A percentile compares a stretch with the other conserved stretches of the same genome.
Conservation (phyloP, 2,113 vertebrate genomes). For the Clinocottus analis region DNA sequence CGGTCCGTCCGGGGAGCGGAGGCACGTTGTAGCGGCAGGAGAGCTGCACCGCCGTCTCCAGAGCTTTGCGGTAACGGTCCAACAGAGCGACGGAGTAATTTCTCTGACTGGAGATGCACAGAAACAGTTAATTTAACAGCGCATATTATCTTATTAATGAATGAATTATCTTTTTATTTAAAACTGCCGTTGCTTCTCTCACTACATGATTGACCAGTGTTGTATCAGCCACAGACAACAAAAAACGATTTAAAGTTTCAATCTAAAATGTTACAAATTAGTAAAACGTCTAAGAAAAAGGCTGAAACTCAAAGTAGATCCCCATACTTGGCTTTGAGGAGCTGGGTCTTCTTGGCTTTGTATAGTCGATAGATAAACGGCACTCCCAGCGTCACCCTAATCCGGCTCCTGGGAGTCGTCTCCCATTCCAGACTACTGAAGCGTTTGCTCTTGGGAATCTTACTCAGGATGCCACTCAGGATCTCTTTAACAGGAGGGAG, state of each 20-base stretch:
- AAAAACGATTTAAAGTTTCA: background rate
- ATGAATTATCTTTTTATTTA: background rate
- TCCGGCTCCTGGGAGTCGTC: background rate
- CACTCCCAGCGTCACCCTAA: conserved; percentile 75
- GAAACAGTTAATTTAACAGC: background rate
- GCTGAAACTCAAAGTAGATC: background rate
- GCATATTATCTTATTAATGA: background rate
- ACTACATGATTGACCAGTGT: background rate
- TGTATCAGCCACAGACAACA: background rate
- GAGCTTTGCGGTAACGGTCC: conserved; percentile 83
- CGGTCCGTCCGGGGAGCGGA: conserved; percentile 86
- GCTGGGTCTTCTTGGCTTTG: conserved; percentile 68
- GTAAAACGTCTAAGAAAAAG: background rate
- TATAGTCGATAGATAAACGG: conserved; percentile 82
- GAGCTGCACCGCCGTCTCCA: conserved; percentile 87
- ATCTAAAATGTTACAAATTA: background rate
- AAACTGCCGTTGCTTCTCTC: background rate
- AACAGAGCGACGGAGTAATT: conserved; percentile 71
- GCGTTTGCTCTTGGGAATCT: conserved; percentile 59
- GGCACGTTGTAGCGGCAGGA: conserved; percentile 87
- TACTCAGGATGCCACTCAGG: conserved; percentile 73
- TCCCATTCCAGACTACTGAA: conserved; percentile 44
- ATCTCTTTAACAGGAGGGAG: conserved; percentile 43
- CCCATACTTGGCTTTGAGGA: conserved; percentile 79
- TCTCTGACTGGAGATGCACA: conserved; percentile 70